Evolutionary conservation across 2,113 vertebrate genomes (phyloP), one percentile per base, ranked within the genome.

Genomic region (Struthidea cinerea): DNA sequence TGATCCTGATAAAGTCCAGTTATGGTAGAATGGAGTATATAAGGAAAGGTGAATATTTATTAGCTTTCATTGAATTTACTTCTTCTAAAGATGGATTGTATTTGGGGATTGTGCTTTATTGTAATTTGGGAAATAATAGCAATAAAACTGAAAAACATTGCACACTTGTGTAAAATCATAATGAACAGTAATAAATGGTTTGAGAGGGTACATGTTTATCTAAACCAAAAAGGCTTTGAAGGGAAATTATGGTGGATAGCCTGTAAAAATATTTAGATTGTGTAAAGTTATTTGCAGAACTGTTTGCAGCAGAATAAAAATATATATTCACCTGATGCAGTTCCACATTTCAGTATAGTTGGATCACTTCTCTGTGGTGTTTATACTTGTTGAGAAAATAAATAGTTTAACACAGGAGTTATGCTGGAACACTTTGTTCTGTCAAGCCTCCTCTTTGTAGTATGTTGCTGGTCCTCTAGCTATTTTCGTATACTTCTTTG

Each of bases 381-480:
- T 96, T 94, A 71, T 96, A 92, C 63, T 80, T 90, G 89, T 80
- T 90, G 84, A 65, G 53, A 75, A 80, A 61, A 86, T n/a, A 74
- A 86, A 77, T 77, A 84, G 55, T 76, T 94, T 64, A 73, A 32
- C 84, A 10, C 46, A 30, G n/a, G 55, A 84, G 73, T 89, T 96
- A 53, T 3, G 24, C 59, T 87, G 87, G 89, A 89, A 91, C 84
- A 77, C 68, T 86, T 90, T 49, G 71, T 86, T 88, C 89, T 73
- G 59, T 90, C 42, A 86, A 35, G 8, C 55, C 42, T 92, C 59
- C 26, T 69, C 50, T 63, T 41, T 47, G 20, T 50, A 28, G 35
- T 18, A 3, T 28, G 26, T 46, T 91, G 23, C 69, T 75, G 37
- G 16, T 78, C 50, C 39, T 84, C 27, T 50, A 15, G 33, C 20